Evolutionary conservation across 2,888 invertebrate genomes (phyloP).

Genomic region (Oxytorus armatus): DNA sequence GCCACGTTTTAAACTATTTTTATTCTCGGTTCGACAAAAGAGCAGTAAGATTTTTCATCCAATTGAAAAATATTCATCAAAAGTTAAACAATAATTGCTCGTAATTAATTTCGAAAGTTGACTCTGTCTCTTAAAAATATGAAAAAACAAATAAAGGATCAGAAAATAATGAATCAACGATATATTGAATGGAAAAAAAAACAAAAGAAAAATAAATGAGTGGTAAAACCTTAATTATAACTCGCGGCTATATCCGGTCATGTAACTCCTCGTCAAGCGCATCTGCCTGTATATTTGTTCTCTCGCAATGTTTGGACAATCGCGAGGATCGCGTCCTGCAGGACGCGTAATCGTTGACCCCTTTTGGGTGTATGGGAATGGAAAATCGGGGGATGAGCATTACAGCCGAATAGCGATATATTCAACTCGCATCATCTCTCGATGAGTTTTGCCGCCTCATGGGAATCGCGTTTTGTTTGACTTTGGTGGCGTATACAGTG

Average conservation of each 20-base stretch:
- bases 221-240: slow-evolving; percentile 12
- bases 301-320: slow-evolving; percentile 48
- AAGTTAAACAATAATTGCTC: no score
- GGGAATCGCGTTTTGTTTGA: slow-evolving; percentile 55
- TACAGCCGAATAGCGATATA: slow-evolving; percentile 31
- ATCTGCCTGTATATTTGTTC: slow-evolving; percentile 46
- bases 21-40: no score
- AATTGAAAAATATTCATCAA: no score
- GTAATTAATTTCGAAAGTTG: no score
- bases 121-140: no score
- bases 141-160: neutral
- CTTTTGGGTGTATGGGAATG: slow-evolving; percentile 20
- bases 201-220: neutral
- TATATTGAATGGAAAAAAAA: no score
- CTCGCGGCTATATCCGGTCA: neutral
- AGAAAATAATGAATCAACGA: no score
- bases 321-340: slow-evolving; percentile 41
- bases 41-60: no score
- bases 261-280: neutral
- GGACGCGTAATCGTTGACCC: slow-evolving; percentile 54
- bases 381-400: slow-evolving; percentile 42
- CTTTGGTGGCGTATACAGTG: slow-evolving; percentile 26
- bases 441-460: slow-evolving; percentile 19
- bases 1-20: no score
- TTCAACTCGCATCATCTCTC: slow-evolving; percentile 25